Evolutionary conservation across 2,113 vertebrate species (phyloP).

Genomic region (Psammodynastes pulverulentus): DNA sequence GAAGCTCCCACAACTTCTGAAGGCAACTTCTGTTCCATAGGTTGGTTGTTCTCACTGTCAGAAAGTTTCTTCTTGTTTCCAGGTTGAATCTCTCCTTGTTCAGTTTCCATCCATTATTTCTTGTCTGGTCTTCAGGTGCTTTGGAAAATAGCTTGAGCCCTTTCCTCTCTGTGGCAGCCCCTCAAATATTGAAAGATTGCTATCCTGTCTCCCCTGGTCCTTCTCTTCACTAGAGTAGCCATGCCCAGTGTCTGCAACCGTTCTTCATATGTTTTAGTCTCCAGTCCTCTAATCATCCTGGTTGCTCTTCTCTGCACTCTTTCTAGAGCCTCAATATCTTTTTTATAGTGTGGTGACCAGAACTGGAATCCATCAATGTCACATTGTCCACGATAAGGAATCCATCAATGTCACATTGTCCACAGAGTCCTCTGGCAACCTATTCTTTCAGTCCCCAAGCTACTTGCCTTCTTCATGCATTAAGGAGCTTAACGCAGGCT

Average conservation of each 20-base stretch:
- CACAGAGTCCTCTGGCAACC: background rate
- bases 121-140: background rate
- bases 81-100: background rate
- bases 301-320: background rate
- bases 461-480: background rate
- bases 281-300: background rate
- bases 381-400: background rate
- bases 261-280: background rate
- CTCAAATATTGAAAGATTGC: background rate
- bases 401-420: no score
- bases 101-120: background rate
- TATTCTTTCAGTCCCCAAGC: background rate
- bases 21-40: background rate
- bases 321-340: background rate
- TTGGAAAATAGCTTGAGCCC: no score
- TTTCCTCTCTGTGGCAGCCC: background rate
- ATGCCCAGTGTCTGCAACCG: no score
- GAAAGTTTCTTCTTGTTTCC: background rate
- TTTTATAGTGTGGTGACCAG: background rate
- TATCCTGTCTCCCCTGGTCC: no score
- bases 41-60: background rate
- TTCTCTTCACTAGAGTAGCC: background rate
- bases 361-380: no score
- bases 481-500: slow-evolving; percentile 20
- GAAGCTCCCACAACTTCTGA: background rate